A percentile compares a stretch with the other conserved stretches of the same genome.
phyloP scores from a whole-genome alignment of 1,140 invertebrate genomes.

The Trichonephila clavipes region DNA sequence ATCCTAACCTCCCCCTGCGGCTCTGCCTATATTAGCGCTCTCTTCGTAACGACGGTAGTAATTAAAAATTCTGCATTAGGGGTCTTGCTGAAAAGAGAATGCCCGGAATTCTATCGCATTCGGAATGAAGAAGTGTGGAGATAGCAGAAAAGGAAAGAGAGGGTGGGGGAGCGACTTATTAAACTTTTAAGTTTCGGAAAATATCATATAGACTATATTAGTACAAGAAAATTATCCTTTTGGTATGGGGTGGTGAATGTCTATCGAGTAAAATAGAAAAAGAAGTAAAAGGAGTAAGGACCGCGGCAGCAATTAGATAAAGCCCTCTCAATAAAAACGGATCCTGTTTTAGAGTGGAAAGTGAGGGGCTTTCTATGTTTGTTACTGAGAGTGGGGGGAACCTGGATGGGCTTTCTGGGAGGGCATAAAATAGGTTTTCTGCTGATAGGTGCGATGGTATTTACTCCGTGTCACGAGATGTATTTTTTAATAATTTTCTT shows the following conservation, averaged over 20 bases:
- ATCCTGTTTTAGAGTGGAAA: conserved; percentile 31
- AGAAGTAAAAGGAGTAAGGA: conserved; percentile 30
- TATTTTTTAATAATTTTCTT: conserved; percentile 64
- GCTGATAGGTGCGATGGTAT: conserved; percentile 47
- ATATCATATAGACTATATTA: conserved; percentile 65
- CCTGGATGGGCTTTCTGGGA: not conserved
- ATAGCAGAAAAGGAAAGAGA: not conserved
- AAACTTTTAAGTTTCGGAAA: conserved; percentile 74
- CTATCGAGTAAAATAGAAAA: conserved; percentile 14
- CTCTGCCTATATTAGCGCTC: conserved; percentile 71
- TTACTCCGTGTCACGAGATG: conserved; percentile 52
- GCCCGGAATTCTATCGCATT: conserved; percentile 74
- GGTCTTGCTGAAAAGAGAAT: conserved; percentile 60
- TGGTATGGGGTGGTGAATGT: not conserved
- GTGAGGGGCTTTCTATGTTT: not conserved
- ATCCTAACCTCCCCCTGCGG: not conserved
- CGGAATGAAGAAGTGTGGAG: conserved; percentile 66
- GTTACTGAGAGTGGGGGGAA: not conserved
- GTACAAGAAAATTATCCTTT: conserved; percentile 8
- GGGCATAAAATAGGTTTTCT: conserved; percentile 64
- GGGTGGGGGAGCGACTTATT: conserved; percentile 30
- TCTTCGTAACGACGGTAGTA: conserved; percentile 69
- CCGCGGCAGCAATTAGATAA: conserved; percentile 58
- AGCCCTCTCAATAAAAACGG: conserved; percentile 30
- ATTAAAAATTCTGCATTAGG: conserved; percentile 75